A percentile compares a stretch with the other conserved stretches of the same genome.
These are phyloP conservation scores for Augiades crinisus DNA, from an alignment of 2,888 invertebrate genomes.

Conservation along the genomic window DNA sequence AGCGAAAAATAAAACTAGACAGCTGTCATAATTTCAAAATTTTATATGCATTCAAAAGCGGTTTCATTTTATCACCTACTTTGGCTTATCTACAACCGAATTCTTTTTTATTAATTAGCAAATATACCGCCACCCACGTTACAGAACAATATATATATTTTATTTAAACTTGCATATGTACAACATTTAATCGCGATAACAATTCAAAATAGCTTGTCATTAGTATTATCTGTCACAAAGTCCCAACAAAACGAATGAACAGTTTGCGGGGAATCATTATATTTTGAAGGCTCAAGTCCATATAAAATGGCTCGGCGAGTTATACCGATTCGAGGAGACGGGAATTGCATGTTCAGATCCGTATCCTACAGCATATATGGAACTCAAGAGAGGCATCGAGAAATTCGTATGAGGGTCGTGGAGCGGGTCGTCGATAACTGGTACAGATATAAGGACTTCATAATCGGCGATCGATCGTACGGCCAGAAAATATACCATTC, in stretches of 20 bases:
- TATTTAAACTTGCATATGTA: neutral
- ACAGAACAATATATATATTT: neutral
- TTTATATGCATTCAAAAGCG: slow-evolving; percentile 1
- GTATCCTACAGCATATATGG: slow-evolving; percentile 60
- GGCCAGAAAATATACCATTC: slow-evolving; percentile 44
- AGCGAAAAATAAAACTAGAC: slow-evolving; percentile 18
- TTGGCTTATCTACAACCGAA: neutral
- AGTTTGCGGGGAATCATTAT: neutral
- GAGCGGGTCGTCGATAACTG: slow-evolving; percentile 60
- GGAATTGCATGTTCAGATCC: slow-evolving; percentile 69
- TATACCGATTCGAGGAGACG: slow-evolving; percentile 63
- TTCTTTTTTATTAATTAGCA: neutral
- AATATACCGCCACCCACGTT: neutral
- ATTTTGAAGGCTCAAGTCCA: slow-evolving; percentile 6
- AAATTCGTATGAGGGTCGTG: slow-evolving; percentile 56
- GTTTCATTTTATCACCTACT: neutral
- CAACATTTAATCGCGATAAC: neutral
- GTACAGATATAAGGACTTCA: slow-evolving; percentile 65
- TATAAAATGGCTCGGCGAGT: slow-evolving; percentile 51
- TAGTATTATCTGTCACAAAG: neutral
- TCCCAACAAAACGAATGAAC: neutral
- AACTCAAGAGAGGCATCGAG: slow-evolving; percentile 62
- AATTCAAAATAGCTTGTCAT: neutral
- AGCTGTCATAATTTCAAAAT: slow-evolving; percentile 12
- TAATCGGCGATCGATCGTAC: slow-evolving; percentile 66